Base-by-base conservation (phyloP, 2,113 vertebrate species). In the Caloenas nicobarica region DNA sequence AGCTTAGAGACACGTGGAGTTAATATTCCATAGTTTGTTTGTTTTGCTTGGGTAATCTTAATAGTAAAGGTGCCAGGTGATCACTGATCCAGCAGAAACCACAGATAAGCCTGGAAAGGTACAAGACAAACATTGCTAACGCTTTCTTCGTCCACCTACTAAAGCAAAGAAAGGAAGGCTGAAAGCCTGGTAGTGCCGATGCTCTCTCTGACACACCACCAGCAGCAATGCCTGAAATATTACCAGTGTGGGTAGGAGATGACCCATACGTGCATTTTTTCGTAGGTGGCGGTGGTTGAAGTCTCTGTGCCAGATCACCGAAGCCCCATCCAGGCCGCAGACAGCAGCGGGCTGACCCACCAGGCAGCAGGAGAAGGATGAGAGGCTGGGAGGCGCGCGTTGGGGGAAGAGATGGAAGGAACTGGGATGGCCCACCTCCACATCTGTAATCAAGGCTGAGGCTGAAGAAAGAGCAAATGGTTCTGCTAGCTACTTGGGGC, bases 301-400 rank as follows among this genome's bases (percentile, higher is more conserved):
- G 24, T 13, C 42, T 56, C 36, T 19, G 17, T 7, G 22, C 48
- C 25, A 12, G 15, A 33, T 11, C 25, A 10, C 42, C 0, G 0
- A 22, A 44, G 48, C 42, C 28, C 25, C 4, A 25, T 16, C 57
- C 71, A 62, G n/a, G 24, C 5, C 36, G 26, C 73, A 50, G 23
- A 58, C 2, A 0, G 2, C 4, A 2, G 3, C 0, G 2, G 56
- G 57, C 74, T 68, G 66, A 56, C 61, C 46, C 38, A 44, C 28
- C 19, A 25, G 5, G 8, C 15, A 10, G 23, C 29, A 53, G 1
- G 2, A 34, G 24, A 18, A 36, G 18, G 29, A 26, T 1, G 1
- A 42, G 25, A 51, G 17, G 21, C 2, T 31, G 54, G 38, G 33
- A 57, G 33, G 8, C 1, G 2, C 9, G 8, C 4, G 1, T 3